Evolutionary conservation across 2,113 vertebrate genomes (phyloP).

Genomic region (Tinamus guttatus): DNA sequence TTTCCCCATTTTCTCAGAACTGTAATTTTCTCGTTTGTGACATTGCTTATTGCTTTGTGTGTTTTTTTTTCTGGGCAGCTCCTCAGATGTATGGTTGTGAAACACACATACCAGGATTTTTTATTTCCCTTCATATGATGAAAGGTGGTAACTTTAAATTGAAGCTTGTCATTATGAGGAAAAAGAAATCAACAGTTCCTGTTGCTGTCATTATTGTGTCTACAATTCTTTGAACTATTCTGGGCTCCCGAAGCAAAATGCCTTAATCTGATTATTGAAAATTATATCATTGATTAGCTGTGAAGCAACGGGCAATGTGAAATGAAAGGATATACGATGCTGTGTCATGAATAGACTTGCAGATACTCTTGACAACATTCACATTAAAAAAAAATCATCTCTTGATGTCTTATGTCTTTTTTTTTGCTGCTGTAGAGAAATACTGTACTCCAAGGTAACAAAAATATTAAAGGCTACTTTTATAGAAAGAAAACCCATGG

Average conservation of each 20-base stretch:
- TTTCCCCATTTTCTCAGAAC: neutral
- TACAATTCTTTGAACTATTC: neutral
- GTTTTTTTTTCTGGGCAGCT: neutral
- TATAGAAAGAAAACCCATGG: neutral
- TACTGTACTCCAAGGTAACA: accelerated
- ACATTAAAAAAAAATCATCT: neutral
- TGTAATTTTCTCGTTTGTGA: neutral
- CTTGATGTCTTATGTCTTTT: neutral
- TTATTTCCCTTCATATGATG: neutral
- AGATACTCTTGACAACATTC: neutral
- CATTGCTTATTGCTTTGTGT: neutral
- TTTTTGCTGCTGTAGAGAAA: too few species aligned
- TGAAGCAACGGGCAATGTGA: neutral
- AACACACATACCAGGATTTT: neutral
- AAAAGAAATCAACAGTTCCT: neutral
- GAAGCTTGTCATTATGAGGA: neutral
- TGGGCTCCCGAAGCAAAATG: neutral
- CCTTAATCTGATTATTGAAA: slow-evolving; percentile 22
- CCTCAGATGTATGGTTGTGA: neutral
- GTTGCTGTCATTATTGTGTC: neutral
- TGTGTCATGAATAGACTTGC: neutral
- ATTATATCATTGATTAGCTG: neutral
- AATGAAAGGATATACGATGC: neutral
- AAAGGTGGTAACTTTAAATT: neutral
- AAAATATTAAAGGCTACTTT: neutral